Conservation (phyloP, 2,113 vertebrate genomes). For the Dendropsophus ebraccatus region DNA sequence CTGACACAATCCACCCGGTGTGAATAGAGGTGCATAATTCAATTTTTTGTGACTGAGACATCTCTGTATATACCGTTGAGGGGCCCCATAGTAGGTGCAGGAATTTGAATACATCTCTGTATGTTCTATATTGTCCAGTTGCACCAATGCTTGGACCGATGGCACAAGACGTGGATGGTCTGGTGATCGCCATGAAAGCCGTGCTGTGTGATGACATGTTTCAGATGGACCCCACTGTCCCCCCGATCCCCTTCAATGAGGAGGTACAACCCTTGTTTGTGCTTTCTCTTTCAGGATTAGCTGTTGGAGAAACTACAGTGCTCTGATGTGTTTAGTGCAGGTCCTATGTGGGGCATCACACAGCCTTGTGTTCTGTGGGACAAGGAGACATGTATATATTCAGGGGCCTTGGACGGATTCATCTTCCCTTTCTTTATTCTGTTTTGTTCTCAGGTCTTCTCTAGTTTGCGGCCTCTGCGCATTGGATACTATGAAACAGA, state of each 20-base stretch:
- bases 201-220: conserved; percentile 90
- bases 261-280: conserved; percentile 66
- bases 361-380: not conserved
- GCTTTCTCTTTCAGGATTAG: not conserved
- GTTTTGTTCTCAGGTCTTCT: conserved; percentile 69
- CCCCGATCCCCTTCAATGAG: conserved; percentile 83
- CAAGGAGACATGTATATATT: too few species aligned
- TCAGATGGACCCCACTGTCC: conserved; percentile 83
- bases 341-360: too few species aligned
- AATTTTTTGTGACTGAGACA: too few species aligned
- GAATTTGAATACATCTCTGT: not conserved
- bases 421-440: not conserved
- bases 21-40: too few species aligned
- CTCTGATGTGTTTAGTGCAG: too few species aligned
- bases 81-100: too few species aligned
- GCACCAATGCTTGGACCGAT: conserved; percentile 74
- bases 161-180: conserved; percentile 85
- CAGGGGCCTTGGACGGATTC: not conserved
- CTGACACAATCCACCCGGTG: too few species aligned
- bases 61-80: not conserved
- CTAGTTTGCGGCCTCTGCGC: conserved; percentile 70
- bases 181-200: conserved; percentile 85
- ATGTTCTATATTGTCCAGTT: conserved; percentile 39
- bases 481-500: conserved; percentile 78
- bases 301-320: too few species aligned